phyloP scores from a whole-genome alignment of 2,113 vertebrate genomes.

The Anguilla rostrata region DNA sequence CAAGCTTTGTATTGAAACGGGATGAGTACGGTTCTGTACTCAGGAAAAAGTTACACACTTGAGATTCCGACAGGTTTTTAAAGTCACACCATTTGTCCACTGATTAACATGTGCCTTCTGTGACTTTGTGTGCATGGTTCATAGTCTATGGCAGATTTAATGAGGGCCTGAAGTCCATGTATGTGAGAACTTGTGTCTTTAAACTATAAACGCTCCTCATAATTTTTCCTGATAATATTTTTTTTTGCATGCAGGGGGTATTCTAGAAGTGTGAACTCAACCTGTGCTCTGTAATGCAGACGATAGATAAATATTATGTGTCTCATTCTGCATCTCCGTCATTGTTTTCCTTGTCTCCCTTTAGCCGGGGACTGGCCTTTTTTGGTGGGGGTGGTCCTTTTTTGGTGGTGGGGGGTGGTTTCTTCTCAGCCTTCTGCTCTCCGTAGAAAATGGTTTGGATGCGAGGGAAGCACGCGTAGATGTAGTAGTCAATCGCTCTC shows the following conservation, averaged over 20 bases:
- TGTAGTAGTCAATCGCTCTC: constrained; percentile 63
- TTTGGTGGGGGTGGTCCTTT: neutral
- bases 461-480: constrained; percentile 76
- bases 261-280: neutral
- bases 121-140: neutral
- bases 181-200: neutral
- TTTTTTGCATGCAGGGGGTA: neutral
- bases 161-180: neutral
- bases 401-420: neutral
- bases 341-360: too few species aligned
- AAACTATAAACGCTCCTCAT: neutral
- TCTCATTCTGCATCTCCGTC: neutral
- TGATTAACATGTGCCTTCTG: neutral
- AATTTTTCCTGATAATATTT: neutral
- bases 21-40: neutral
- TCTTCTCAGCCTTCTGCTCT: constrained; percentile 61
- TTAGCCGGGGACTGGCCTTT: neutral
- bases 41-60: neutral
- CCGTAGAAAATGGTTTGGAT: constrained; percentile 77
- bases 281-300: neutral
- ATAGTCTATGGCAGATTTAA: neutral
- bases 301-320: neutral
- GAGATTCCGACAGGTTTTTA: neutral
- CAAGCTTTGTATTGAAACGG: neutral
- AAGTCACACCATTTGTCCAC: neutral